These are phyloP conservation scores for Schizopygopsis malacanthus DNA, from an alignment of 2,797 vertebrate species.

Conservation along the genomic window DNA sequence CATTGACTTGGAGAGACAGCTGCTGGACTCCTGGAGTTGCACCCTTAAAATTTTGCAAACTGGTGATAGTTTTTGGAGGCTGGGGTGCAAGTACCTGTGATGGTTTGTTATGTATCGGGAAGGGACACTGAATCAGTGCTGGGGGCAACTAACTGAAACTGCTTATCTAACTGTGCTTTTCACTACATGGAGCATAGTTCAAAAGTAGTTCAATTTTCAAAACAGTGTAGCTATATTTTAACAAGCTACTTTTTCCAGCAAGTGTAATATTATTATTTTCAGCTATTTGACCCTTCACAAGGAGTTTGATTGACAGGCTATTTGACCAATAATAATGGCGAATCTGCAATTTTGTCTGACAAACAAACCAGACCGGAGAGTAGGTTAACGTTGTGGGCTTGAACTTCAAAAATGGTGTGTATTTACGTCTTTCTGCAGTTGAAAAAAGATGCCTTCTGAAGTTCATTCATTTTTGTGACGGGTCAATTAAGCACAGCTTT, in stretches of 20 bases:
- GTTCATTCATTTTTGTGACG: too few relatives aligned
- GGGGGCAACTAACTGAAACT: background rate
- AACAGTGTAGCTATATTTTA: background rate
- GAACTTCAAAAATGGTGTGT: too few relatives aligned
- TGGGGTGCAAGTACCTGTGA: background rate
- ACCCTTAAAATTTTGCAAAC: background rate
- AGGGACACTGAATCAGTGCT: background rate
- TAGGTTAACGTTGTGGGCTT: too few relatives aligned
- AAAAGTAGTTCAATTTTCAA: background rate
- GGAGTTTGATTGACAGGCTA: too few relatives aligned
- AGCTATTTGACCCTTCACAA: too few relatives aligned
- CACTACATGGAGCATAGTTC: background rate
- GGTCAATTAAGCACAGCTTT: too few relatives aligned
- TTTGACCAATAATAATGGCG: too few relatives aligned
- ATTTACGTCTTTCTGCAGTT: too few relatives aligned
- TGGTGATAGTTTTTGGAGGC: background rate
- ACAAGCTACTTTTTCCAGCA: background rate
- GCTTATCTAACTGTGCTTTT: background rate
- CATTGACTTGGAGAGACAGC: slow-evolving; percentile 43
- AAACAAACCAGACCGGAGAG: too few relatives aligned
- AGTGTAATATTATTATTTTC: background rate
- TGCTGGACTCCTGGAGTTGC: slow-evolving; percentile 8
- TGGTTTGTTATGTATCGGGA: background rate
- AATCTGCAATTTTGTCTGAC: too few relatives aligned
- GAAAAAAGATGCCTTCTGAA: too few relatives aligned